These are phyloP conservation scores for Dysidea cf. avara DNA, from an alignment of 37 sponge, comb jelly and placozoan species.

Conservation along the genomic window DNA sequence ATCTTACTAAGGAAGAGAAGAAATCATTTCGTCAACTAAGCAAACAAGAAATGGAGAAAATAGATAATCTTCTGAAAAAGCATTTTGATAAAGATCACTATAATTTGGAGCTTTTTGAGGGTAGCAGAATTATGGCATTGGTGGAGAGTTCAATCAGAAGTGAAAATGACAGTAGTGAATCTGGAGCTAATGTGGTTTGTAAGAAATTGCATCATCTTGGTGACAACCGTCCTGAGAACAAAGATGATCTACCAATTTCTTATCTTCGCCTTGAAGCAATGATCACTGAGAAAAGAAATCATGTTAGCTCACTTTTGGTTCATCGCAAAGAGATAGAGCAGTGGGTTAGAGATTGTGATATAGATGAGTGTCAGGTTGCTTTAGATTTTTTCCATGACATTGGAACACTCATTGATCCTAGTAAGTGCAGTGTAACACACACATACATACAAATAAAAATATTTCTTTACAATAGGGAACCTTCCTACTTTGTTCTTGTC, in stretches of 20 bases:
- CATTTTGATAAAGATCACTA: no score
- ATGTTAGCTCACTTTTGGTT: no score
- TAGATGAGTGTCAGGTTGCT: slow-evolving; percentile 13
- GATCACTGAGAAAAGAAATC: no score
- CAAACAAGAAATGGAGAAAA: no score
- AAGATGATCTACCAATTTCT: slow-evolving; percentile 36
- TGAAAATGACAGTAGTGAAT: not conserved
- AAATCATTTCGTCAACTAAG: no score
- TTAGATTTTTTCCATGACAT: slow-evolving; percentile 48
- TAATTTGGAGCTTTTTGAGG: no score
- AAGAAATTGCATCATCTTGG: slow-evolving; percentile 4
- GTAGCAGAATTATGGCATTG: not conserved
- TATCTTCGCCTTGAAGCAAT: slow-evolving; percentile 40
- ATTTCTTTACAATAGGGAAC: no score
- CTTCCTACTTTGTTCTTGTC: slow-evolving; percentile 25
- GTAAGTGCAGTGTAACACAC: slow-evolving; percentile 21
- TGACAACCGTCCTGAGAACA: slow-evolving; percentile 15
- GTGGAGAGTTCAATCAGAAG: slow-evolving; percentile 54
- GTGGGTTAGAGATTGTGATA: not conserved
- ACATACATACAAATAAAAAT: no score
- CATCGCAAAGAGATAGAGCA: no score
- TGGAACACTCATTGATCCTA: slow-evolving; percentile 20
- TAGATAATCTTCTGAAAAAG: no score
- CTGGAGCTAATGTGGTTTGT: slow-evolving; percentile 34
- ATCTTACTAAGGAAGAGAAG: not conserved